Base-by-base conservation (phyloP, 2,113 vertebrate genomes). In the Siniperca chuatsi region DNA sequence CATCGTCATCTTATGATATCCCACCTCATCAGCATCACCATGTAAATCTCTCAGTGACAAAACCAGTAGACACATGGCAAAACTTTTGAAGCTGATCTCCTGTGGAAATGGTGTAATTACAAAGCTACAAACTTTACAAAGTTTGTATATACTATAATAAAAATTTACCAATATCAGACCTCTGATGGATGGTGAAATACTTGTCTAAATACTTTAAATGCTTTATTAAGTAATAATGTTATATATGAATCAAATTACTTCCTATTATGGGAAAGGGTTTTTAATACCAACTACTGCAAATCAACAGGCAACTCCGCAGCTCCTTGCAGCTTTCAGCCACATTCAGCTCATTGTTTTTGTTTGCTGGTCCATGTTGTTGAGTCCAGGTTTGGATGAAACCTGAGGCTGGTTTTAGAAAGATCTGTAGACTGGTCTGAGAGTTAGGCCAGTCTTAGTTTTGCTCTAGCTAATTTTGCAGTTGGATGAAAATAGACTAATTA, bases 1-100 rank as follows among this genome's bases (percentile, higher is more conserved):
- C 29, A 37, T 68, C 7, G 46, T 66, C 29, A 67, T 52, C 15
- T n/a, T 48, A 55, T 74, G 57, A 79, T 61, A 75, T 64, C 29
- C 40, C 8, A 62, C 9, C 6, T 58, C 2, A 64, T 78, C 65
- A 85, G 44, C 44, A 44, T 29, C 21, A 48, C 23, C 7, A 60
- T 75, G 21, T 66, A 25, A 55, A 54, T 69, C 21, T 8, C 23
- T 62, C 44, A 52, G 8, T 52, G 4, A 60, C 6, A 75, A 78
- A 71, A 35, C 33, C 37, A 55, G 83, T n/a, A 40, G 25, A 42
- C 11, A 4, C 16, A 62, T 58, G 46, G 1, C 48, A 68, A 23
- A 12, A 2, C 10, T 37, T 57, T 8, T 58, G 1, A 82, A 74
- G 20, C 12, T 81, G 50, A 21, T 57, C 33, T 71, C 50, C 12